Conservation (phyloP, 2,113 vertebrate genomes). For the Hucho hucho region DNA sequence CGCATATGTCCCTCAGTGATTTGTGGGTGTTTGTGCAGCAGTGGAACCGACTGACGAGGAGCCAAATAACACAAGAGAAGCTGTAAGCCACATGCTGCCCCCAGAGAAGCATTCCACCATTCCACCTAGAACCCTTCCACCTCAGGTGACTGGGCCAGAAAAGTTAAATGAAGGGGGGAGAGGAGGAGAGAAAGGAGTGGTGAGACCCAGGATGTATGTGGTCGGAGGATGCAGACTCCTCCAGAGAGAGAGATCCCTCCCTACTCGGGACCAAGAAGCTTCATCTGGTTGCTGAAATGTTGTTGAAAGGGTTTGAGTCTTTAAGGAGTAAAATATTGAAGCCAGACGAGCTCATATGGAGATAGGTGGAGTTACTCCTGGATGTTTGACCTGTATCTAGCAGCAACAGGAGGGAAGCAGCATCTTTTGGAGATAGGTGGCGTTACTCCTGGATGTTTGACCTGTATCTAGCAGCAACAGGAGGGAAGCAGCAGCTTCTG, state of each 20-base stretch:
- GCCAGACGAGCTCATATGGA: background rate
- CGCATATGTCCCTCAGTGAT: conserved; percentile 9
- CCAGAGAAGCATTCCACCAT: background rate
- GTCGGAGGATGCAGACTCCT: no score
- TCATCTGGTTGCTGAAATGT: background rate
- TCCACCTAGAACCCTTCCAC: background rate
- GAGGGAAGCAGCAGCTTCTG: background rate
- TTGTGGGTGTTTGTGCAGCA: conserved; percentile 12
- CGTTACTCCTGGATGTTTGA: background rate
- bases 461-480: background rate
- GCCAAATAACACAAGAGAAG: conserved; percentile 1
- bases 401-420: background rate
- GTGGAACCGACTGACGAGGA: background rate
- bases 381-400: background rate
- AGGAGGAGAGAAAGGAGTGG: background rate
- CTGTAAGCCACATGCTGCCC: conserved; percentile 6
- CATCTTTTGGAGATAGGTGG: no score
- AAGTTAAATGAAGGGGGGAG: conserved; percentile 3
- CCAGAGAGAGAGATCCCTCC: background rate
- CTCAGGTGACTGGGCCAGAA: conserved; percentile 15
- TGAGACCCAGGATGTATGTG: background rate
- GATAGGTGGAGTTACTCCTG: background rate
- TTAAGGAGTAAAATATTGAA: conserved; percentile 1
- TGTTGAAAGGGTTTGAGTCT: background rate
- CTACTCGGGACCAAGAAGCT: background rate